A percentile compares a stretch with the other conserved stretches of the same genome.
These are phyloP conservation scores for Rhabditoides inermis DNA, from an alignment of 2,888 invertebrate species.

Conservation along the genomic window DNA sequence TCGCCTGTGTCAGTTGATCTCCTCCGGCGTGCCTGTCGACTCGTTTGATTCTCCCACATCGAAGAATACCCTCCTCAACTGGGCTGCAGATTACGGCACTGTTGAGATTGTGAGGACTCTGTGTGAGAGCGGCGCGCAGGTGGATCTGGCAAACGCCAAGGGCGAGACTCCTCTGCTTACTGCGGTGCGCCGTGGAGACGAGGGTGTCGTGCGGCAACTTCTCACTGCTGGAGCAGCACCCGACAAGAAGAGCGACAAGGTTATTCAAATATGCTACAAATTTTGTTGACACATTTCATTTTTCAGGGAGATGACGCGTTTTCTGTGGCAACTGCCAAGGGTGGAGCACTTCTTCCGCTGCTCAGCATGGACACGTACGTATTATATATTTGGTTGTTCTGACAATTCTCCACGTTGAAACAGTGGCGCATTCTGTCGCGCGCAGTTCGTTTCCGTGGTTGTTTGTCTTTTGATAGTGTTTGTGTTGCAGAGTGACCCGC, in stretches of 20 bases:
- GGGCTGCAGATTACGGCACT: slow-evolving; percentile 64
- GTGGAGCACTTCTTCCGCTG: slow-evolving; percentile 15
- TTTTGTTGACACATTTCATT: background rate
- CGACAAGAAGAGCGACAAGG: slow-evolving; percentile 24
- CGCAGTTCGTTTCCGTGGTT: background rate
- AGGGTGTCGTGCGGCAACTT: slow-evolving; percentile 59
- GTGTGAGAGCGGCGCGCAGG: slow-evolving; percentile 60
- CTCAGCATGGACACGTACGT: slow-evolving; percentile 22
- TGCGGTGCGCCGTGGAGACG: slow-evolving; percentile 60
- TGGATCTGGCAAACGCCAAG: slow-evolving; percentile 60
- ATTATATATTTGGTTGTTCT: background rate
- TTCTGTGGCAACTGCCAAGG: slow-evolving; percentile 23
- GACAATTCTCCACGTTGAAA: background rate
- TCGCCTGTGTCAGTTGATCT: slow-evolving; percentile 60
- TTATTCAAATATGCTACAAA: background rate
- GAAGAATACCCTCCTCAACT: slow-evolving; percentile 63
- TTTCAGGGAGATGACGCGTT: slow-evolving; percentile 31
- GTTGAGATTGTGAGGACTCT: slow-evolving; percentile 57
- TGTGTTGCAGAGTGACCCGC: slow-evolving; percentile 18
- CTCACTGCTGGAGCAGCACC: slow-evolving; percentile 61
- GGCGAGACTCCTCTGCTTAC: slow-evolving; percentile 64
- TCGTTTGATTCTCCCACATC: slow-evolving; percentile 62
- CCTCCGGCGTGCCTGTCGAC: slow-evolving; percentile 61
- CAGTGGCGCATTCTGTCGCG: background rate
- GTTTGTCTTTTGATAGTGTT: background rate